phyloP scores from a whole-genome alignment of 92 coral and sea anemone species.

The Galaxea fascicularis region DNA sequence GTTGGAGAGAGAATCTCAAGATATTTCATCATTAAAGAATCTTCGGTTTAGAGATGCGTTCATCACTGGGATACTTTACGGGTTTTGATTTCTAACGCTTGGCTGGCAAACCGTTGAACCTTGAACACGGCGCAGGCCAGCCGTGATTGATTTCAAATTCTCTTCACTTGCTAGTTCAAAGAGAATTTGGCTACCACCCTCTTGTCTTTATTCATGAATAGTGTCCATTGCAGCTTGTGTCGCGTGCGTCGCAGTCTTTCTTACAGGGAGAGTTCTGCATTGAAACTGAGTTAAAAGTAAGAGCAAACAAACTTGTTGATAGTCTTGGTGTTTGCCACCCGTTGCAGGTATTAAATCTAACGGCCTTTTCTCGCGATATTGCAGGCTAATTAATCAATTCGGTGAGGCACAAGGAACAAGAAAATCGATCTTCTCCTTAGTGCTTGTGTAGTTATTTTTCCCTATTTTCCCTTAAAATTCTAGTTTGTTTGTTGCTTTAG shows the following conservation, averaged over 20 bases:
- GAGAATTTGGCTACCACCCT: background rate
- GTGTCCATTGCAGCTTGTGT: background rate
- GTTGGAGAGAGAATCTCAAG: background rate
- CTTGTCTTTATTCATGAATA: no score
- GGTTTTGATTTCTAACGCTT: slow-evolving; percentile 40
- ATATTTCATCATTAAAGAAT: slow-evolving; percentile 23
- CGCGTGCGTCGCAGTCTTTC: background rate
- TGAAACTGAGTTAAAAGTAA: background rate
- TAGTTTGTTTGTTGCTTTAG: background rate
- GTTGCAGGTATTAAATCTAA: slow-evolving; percentile 8
- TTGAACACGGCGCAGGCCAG: slow-evolving; percentile 13
- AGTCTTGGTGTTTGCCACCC: slow-evolving; percentile 26
- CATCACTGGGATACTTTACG: slow-evolving; percentile 10
- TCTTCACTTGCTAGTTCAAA: background rate
- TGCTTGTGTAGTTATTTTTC: background rate
- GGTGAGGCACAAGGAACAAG: background rate
- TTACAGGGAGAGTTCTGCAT: background rate
- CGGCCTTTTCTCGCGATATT: background rate
- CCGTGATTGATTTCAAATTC: background rate
- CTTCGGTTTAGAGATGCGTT: slow-evolving; percentile 13
- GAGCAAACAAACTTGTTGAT: background rate
- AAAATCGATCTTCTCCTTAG: background rate
- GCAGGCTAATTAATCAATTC: background rate
- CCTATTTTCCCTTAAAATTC: background rate
- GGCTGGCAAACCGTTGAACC: slow-evolving; percentile 23